Evolutionary conservation across 1,140 invertebrate genomes (phyloP).

Genomic region (Formica selysi): DNA sequence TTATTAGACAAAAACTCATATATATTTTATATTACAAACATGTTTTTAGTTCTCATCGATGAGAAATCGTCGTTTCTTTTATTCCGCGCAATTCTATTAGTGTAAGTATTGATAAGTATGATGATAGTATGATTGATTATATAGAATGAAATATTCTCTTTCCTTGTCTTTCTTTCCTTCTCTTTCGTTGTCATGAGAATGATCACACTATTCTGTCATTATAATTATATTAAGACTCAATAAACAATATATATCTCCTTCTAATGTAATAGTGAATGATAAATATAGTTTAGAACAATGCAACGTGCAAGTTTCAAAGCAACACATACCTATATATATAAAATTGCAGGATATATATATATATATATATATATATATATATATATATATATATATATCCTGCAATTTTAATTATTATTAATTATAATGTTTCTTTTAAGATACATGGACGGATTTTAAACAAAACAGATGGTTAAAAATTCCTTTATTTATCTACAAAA

Average conservation of each 20-base stretch:
- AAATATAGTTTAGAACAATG: slow-evolving; percentile 30
- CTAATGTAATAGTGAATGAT: slow-evolving; percentile 37
- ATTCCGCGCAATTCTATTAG: neutral
- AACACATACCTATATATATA: no score
- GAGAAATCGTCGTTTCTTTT: neutral
- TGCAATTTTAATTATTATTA: slow-evolving; percentile 7
- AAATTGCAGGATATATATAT: no score
- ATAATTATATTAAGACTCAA: neutral
- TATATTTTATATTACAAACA: slow-evolving; percentile 56
- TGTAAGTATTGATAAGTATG: neutral
- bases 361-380: no score
- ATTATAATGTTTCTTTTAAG: neutral
- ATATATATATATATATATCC: slow-evolving; percentile 8
- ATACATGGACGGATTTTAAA: neutral
- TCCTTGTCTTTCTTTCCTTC: no score
- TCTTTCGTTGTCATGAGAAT: slow-evolving; percentile 13
- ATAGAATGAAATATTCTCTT: neutral
- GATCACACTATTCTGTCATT: neutral
- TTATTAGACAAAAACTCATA: neutral
- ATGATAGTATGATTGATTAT: neutral
- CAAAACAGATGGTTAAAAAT: neutral
- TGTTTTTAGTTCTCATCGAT: neutral
- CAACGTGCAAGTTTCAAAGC: neutral
- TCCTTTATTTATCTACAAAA: slow-evolving; percentile 17
- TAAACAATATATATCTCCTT: slow-evolving; percentile 15